Base-by-base conservation (phyloP, 2,797 vertebrate species). In the Allobates femoralis region DNA sequence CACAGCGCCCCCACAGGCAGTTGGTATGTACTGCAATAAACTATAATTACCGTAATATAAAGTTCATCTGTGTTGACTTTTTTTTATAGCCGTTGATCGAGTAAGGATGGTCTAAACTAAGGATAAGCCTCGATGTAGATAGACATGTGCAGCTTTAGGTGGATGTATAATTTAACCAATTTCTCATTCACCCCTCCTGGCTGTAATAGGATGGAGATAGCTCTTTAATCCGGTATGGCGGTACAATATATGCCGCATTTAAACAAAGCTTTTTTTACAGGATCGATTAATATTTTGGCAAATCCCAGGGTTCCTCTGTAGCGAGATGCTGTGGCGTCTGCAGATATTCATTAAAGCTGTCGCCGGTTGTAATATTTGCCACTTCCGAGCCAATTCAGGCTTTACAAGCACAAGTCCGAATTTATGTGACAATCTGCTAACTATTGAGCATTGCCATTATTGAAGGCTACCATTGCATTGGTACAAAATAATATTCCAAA, bases 281-380 rank as follows among this genome's bases (percentile, higher is more conserved):
- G 37, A 66, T 76, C 37, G 16, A 84, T 60, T 53, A 23, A 30
- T 21, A 34, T 75, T 84, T 84, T 84, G 37, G 37, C 73, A 62
- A 28, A 83, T 19, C 41, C 21, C 8, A 41, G 2, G 30, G 71
- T 84, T 26, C n/a, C 50, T 62, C 69, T 73, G 66, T n/a, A 32
- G 34, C 3, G 1, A 50, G 75, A 74, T 64, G 46, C 60, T 50
- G 67, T 58, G 11, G n/a, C 1, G 53, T 56, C 81, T 23, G 4
- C 23, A 11, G 53, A 37, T 73, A 83, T 73, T 58, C 41, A 83
- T 83, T 83, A 73, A 41, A 71, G 28, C 50, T 83, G 81, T 83
- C 81, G 62, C 55, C 46, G 11, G 19, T 60, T 16, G 26, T 32
- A 83, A 75, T 83, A 60, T 83, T 83, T 46, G 18, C 0, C 41